A percentile compares a stretch with the other conserved stretches of the same genome.
phyloP scores from a whole-genome alignment of 2,888 invertebrate species.

The Noctua fimbriata region DNA sequence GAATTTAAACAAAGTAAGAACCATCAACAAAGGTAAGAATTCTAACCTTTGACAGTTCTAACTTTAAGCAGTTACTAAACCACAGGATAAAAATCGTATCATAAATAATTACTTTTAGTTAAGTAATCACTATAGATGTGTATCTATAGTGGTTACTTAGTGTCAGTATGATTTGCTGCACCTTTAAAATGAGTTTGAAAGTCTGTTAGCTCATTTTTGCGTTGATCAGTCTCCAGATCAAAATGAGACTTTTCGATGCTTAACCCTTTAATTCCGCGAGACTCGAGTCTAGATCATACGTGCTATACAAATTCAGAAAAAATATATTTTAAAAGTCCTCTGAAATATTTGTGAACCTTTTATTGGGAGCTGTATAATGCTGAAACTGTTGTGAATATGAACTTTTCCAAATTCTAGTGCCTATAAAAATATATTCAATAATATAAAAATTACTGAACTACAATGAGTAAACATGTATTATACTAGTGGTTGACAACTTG shows the following conservation, averaged over 20 bases:
- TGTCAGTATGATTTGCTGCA: not conserved
- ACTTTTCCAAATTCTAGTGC: not conserved
- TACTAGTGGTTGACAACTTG: not conserved
- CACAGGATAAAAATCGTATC: too few species aligned
- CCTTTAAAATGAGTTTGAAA: not conserved
- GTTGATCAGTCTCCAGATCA: not conserved
- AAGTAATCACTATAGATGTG: too few species aligned
- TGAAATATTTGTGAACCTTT: slow-evolving; percentile 30
- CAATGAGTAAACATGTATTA: not conserved
- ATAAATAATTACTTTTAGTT: too few species aligned
- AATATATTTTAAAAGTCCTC: not conserved
- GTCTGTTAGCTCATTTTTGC: too few species aligned
- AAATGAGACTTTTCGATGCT: not conserved
- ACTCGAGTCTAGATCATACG: not conserved
- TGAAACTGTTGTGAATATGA: slow-evolving; percentile 5
- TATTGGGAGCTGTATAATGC: not conserved
- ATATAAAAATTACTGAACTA: not conserved
- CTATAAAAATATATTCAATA: not conserved
- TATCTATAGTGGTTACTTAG: too few species aligned
- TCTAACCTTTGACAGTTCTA: too few species aligned
- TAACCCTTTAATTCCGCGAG: slow-evolving; percentile 19
- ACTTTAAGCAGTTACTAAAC: too few species aligned
- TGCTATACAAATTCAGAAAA: slow-evolving; percentile 10
- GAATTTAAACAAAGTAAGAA: too few species aligned
- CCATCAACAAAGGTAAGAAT: too few species aligned